A percentile compares a stretch with the other conserved stretches of the same genome.
Conservation (phyloP, 2,888 invertebrate species). For the Acronicta leporina region DNA sequence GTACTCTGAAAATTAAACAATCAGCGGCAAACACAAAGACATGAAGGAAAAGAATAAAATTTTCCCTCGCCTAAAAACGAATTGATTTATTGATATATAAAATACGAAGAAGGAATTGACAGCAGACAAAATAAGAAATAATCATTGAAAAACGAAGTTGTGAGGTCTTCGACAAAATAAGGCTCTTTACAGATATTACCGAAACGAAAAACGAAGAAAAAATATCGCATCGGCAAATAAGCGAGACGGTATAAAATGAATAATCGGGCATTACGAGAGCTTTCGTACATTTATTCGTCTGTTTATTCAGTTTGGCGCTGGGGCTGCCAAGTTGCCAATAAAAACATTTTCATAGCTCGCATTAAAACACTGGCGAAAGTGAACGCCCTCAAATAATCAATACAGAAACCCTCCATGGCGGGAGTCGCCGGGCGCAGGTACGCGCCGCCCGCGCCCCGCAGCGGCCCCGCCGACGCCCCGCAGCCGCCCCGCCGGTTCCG, state of each 20-base stretch:
- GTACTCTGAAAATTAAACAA: conserved; percentile 38
- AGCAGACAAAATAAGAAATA: conserved; percentile 50
- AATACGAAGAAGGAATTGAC: conserved; percentile 41
- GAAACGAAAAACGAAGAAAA: conserved; percentile 51
- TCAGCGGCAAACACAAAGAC: conserved; percentile 33
- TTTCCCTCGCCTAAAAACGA: conserved; percentile 33
- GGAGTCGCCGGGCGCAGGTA: conserved; percentile 81
- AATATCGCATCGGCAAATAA: conserved; percentile 64
- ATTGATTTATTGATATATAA: conserved; percentile 49
- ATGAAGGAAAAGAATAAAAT: conserved; percentile 22
- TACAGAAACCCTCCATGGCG: conserved; percentile 67
- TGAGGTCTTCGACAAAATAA: conserved; percentile 48
- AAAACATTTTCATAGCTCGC: conserved; percentile 86
- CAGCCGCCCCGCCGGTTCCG: conserved; percentile 60
- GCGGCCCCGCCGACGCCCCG: conserved; percentile 58
- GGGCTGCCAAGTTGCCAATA: conserved; percentile 80
- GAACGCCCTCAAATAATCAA: conserved; percentile 79
- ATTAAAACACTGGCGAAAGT: conserved; percentile 89
- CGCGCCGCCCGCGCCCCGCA: conserved; percentile 65
- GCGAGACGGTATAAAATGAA: conserved; percentile 67
- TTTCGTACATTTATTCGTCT: conserved; percentile 72
- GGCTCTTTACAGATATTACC: conserved; percentile 55
- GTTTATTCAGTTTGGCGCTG: conserved; percentile 73
- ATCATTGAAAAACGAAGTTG: conserved; percentile 50
- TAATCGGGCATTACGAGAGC: conserved; percentile 72